phyloP scores from a whole-genome alignment of 2,888 invertebrate genomes.

The Drosophila affinis region DNA sequence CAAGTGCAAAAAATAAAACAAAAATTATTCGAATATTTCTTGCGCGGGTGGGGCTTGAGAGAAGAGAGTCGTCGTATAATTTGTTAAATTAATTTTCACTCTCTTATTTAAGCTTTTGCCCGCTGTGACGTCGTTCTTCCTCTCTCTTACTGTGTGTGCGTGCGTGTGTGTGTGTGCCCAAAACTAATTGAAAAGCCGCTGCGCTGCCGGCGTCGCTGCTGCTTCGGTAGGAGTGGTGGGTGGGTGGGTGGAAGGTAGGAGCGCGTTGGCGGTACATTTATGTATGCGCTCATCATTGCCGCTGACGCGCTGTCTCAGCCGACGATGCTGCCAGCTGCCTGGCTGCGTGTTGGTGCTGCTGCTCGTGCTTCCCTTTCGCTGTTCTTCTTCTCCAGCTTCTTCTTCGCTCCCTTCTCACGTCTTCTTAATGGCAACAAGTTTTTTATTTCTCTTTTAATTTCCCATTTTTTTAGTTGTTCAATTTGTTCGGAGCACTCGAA shows the following conservation, averaged over 20 bases:
- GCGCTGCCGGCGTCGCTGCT: conserved; percentile 36
- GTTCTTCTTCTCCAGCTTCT: not conserved
- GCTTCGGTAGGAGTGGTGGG: conserved; percentile 12
- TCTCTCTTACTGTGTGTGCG: conserved; percentile 29
- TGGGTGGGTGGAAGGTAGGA: not conserved
- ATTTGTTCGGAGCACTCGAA: conserved; percentile 28
- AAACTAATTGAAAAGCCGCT: conserved; percentile 47
- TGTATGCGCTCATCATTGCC: conserved; percentile 43
- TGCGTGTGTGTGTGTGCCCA: conserved; percentile 39
- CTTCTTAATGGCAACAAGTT: conserved; percentile 34
- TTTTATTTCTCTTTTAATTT: conserved; percentile 18
- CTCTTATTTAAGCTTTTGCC: conserved; percentile 5
- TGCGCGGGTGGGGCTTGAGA: conserved; percentile 40
- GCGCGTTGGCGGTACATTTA: conserved; percentile 34
- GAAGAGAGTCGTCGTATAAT: conserved; percentile 50
- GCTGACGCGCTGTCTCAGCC: conserved; percentile 15
- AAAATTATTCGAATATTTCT: conserved; percentile 27
- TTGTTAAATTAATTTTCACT: conserved; percentile 76
- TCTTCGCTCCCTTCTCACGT: conserved; percentile 7
- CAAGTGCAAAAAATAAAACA: conserved; percentile 47
- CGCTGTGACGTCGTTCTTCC: conserved; percentile 13
- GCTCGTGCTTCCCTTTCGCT: conserved; percentile 26
- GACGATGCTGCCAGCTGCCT: conserved; percentile 9
- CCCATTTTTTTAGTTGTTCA: conserved; percentile 27
- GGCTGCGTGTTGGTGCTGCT: not conserved